Evolutionary conservation across 2,113 vertebrate species (phyloP).

Genomic region (Noctilio leporinus): DNA sequence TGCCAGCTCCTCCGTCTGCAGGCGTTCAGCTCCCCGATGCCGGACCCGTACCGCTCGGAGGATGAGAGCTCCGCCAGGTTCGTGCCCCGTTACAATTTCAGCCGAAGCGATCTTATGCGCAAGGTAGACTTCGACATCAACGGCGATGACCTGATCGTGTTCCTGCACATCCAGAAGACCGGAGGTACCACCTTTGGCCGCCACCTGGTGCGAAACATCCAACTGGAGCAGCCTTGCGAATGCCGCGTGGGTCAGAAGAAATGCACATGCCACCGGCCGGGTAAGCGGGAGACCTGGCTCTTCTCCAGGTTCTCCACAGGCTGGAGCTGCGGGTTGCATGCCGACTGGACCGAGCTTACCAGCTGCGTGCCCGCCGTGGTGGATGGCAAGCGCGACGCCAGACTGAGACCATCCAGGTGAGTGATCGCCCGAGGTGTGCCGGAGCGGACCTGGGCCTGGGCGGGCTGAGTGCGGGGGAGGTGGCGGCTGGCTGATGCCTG

Average conservation of each 20-base stretch:
- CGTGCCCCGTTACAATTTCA: conserved; percentile 92
- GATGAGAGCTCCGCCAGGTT: conserved; percentile 90
- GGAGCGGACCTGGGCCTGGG: neutral
- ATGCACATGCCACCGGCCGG: conserved; percentile 94
- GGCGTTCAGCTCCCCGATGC: conserved; percentile 77
- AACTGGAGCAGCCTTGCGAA: conserved; percentile 95
- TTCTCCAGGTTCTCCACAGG: conserved; percentile 94
- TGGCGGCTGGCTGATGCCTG: neutral
- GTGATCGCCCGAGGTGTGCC: neutral
- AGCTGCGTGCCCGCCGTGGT: conserved; percentile 93
- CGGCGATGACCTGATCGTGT: conserved; percentile 94
- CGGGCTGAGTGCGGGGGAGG: neutral
- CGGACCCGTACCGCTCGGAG: conserved; percentile 91
- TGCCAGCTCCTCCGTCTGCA: conserved; percentile 88
- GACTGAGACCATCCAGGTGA: conserved; percentile 84
- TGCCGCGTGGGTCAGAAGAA: conserved; percentile 97
- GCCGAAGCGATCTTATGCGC: conserved; percentile 83
- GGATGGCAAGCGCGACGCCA: conserved; percentile 82
- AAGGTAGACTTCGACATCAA: conserved; percentile 91
- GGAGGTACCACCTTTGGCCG: conserved; percentile 92
- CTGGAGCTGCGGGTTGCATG: conserved; percentile 94
- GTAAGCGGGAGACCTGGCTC: conserved; percentile 95
- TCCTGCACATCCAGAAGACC: conserved; percentile 97
- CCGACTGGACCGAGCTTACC: conserved; percentile 94
- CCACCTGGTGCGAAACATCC: conserved; percentile 93